These are phyloP conservation scores for Penaeus chinensis DNA, from an alignment of 1,140 invertebrate genomes.

Conservation along the genomic window DNA sequence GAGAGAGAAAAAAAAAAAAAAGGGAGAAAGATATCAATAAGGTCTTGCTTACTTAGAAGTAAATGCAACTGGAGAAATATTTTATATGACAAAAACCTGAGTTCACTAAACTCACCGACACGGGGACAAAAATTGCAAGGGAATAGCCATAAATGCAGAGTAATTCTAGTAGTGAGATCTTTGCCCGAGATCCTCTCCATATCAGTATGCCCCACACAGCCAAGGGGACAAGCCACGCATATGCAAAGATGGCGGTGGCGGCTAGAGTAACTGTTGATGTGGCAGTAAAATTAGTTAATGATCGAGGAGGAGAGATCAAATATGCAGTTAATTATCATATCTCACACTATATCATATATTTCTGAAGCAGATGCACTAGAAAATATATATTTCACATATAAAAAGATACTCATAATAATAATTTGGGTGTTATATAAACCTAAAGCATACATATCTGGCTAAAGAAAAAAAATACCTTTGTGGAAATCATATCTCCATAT, in stretches of 20 bases:
- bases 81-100: background rate
- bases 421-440: background rate
- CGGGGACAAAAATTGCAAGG: slow-evolving; percentile 91
- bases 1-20: background rate
- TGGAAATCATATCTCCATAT: slow-evolving; percentile 95
- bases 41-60: too few relatives aligned
- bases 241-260: slow-evolving; percentile 88
- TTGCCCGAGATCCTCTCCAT: slow-evolving; percentile 78
- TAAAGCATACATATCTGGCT: background rate
- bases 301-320: background rate
- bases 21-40: background rate
- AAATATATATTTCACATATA: slow-evolving; percentile 15
- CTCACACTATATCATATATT: background rate
- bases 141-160: slow-evolving; percentile 96
- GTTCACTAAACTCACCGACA: slow-evolving; percentile 74
- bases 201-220: slow-evolving; percentile 86
- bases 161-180: slow-evolving; percentile 63
- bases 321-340: background rate
- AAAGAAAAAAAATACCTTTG: slow-evolving; percentile 70
- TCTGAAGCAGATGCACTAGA: background rate
- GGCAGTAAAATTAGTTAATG: background rate
- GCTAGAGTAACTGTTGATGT: slow-evolving; percentile 81
- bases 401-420: slow-evolving; percentile 24
- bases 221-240: slow-evolving; percentile 88
- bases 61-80: too few relatives aligned